Evolutionary conservation across 92 coral and sea anemone species (phyloP).

Genomic region (Porites cylindrica): DNA sequence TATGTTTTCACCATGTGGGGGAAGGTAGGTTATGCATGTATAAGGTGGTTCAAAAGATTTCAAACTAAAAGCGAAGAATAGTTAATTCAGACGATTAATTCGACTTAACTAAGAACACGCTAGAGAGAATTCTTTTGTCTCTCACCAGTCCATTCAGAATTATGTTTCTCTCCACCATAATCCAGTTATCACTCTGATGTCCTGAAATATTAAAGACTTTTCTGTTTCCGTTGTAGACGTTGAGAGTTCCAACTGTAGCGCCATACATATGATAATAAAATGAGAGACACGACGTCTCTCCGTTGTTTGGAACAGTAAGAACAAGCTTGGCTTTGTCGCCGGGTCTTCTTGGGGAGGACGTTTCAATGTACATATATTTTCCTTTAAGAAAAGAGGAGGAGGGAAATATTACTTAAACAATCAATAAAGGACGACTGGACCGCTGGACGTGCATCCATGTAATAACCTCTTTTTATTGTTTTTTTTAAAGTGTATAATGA

Average conservation of each 20-base stretch:
- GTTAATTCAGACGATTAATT: no score
- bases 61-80: no score
- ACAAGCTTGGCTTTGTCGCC: slow-evolving; percentile 19
- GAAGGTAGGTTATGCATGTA: no score
- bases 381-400: neutral
- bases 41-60: no score
- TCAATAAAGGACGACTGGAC: no score
- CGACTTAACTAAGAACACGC: no score
- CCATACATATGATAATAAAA: slow-evolving; percentile 1
- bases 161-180: neutral
- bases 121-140: no score
- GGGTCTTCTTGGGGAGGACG: slow-evolving; percentile 23
- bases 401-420: no score
- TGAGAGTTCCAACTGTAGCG: slow-evolving; percentile 19
- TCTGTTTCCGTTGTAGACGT: neutral
- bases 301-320: neutral
- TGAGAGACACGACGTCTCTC: slow-evolving; percentile 8
- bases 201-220: neutral
- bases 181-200: neutral
- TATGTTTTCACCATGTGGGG: no score
- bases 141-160: neutral
- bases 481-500: no score
- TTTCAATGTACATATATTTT: slow-evolving; percentile 7
- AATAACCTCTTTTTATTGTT: no score
- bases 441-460: no score